Conservation (phyloP, 2,888 invertebrate species). For the Tachina fera region DNA sequence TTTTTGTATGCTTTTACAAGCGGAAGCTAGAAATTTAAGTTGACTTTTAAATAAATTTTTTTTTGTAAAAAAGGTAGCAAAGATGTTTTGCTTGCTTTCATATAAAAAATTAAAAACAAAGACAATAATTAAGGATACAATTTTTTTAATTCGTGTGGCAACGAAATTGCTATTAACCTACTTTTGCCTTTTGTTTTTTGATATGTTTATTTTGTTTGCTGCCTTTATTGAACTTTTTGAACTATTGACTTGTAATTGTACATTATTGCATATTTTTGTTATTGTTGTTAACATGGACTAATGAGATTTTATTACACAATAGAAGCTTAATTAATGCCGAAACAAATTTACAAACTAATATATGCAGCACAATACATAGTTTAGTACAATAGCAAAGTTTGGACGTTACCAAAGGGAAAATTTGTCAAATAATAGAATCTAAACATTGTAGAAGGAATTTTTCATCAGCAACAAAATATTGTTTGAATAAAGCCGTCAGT, state of each 20-base stretch:
- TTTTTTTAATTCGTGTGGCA: neutral
- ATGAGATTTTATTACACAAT: slow-evolving; percentile 38
- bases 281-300: slow-evolving; percentile 21
- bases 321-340: slow-evolving; percentile 11
- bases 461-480: neutral
- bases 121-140: slow-evolving; percentile 23
- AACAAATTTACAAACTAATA: neutral
- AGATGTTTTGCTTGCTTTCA: neutral
- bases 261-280: slow-evolving; percentile 15
- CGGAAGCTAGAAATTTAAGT: neutral
- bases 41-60: slow-evolving; percentile 8
- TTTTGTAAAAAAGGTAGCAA: neutral
- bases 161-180: slow-evolving; percentile 23
- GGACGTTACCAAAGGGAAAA: neutral
- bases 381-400: neutral
- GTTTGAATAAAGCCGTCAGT: neutral
- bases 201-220: neutral
- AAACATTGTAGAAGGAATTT: neutral
- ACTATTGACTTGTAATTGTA: slow-evolving; percentile 25
- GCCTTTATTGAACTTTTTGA: neutral
- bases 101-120: slow-evolving; percentile 8
- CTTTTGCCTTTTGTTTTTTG: neutral
- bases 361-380: neutral
- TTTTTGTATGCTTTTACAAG: slow-evolving; percentile 16
- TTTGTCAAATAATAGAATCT: neutral